Base-by-base conservation (phyloP, 2,888 invertebrate species). In the Caenorhabditis sinica region DNA sequence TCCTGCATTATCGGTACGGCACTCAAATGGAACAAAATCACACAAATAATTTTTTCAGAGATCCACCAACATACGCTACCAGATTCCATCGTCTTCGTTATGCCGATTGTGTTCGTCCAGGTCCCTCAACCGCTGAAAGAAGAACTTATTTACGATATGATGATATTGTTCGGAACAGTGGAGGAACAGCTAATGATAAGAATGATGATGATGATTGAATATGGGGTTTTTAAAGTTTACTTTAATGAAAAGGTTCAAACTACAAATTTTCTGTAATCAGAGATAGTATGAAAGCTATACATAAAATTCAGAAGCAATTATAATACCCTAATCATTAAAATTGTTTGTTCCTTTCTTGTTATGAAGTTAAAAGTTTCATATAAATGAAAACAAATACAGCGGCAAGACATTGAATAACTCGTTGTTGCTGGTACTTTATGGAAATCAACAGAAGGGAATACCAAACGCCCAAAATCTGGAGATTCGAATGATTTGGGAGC, bases 31-130 rank as follows among this genome's bases (percentile, higher is more conserved):
- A 23, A 20, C 17, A 13, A 28, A 30, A n/a, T 2, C 4, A 30
- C 33, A 1, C 0, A 17, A 25, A 1, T 49, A 43, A 13, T 17
- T n/a, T 4, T 77, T 84, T 66, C 79, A 89, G 88, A 74, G 89
- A 90, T 71, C 90, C 90, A 8, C 90, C 90, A 6, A 89, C 90
- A 3, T 90, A 90, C 58, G 89, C 90, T 20, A 84, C 83, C 2
- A 68, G 81, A 51, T 89, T 90, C 58, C 86, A 87, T 49, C 84
- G 87, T 30, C 84, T 88, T 20, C 74, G 76, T 6, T 90, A 83
- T 49, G 86, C 88, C 0, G 86, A 89, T 74, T 90, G 90, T 61
- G 87, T 89, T 30, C 79, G 72, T 53, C 89, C 89, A 17, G 88
- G 79, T 3, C 85, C 86, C 5, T 20, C 77, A 30, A 72, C 43